Conservation (phyloP, 2,797 vertebrate genomes). For the Diplodus sargus region DNA sequence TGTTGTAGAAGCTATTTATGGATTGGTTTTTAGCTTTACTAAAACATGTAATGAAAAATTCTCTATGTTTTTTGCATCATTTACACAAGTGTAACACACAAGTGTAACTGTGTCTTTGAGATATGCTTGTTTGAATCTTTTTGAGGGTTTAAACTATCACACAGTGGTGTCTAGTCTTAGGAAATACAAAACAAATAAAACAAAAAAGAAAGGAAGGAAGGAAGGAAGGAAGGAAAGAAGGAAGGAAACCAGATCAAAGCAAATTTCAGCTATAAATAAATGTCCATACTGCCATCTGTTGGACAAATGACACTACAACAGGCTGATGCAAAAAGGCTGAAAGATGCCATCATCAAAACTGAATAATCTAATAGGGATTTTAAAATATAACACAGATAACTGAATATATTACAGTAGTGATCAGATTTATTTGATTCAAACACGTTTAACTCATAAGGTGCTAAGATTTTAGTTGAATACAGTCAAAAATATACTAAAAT, state of each 20-base stretch:
- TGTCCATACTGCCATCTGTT: constrained; percentile 1
- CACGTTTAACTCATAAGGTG: background rate
- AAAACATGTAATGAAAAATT: too few species aligned
- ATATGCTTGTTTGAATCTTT: too few species aligned
- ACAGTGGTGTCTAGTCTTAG: background rate
- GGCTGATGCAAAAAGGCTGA: background rate
- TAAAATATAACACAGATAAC: background rate
- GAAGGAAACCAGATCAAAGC: background rate
- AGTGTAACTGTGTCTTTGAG: too few species aligned
- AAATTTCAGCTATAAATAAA: background rate
- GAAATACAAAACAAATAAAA: too few species aligned
- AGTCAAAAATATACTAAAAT: too few species aligned
- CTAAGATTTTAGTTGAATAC: too few species aligned
- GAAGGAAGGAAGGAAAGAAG: too few species aligned
- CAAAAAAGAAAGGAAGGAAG: too few species aligned
- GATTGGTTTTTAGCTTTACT: too few species aligned
- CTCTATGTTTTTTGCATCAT: too few species aligned
- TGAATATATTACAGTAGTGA: background rate
- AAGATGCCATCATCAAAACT: background rate
- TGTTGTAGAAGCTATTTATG: too few species aligned
- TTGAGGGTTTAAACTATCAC: background rate
- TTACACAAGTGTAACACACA: too few species aligned
- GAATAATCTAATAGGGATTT: background rate
- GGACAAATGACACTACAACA: constrained; percentile 9
- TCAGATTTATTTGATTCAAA: background rate